phyloP scores from a whole-genome alignment of 2,888 invertebrate species.

The Orthosia incerta region DNA sequence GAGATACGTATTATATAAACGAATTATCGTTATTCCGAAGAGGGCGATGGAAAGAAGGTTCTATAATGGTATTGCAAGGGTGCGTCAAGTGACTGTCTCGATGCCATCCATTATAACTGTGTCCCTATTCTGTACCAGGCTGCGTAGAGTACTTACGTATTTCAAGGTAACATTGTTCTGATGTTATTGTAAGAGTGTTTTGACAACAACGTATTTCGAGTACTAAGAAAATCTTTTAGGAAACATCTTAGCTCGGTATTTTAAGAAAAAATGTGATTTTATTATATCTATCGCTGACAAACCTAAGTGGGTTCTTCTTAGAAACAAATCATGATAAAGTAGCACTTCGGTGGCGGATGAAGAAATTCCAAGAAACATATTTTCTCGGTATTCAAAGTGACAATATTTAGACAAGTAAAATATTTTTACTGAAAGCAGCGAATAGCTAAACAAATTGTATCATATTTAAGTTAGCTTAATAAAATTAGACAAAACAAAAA shows the following conservation, averaged over 20 bases:
- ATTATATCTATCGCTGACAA: neutral
- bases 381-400: neutral
- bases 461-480: accelerated
- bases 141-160: conserved; percentile 23
- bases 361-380: no score
- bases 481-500: neutral
- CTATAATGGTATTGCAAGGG: conserved; percentile 88
- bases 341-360: neutral
- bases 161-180: conserved; percentile 17
- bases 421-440: neutral
- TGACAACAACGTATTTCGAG: conserved; percentile 2
- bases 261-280: neutral
- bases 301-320: neutral
- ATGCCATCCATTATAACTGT: conserved; percentile 85
- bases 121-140: conserved; percentile 76
- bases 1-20: conserved; percentile 70
- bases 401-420: neutral
- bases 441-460: neutral
- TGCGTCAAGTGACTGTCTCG: conserved; percentile 87
- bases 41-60: conserved; percentile 76
- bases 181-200: neutral
- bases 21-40: conserved; percentile 76
- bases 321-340: neutral
- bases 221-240: conserved; percentile 4
- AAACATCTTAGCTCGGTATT: neutral